Percentiles rank a stretch among this genome's conserved stretches.
Conservation (phyloP, 1,140 invertebrate genomes). For the Plutomurus gul region DNA sequence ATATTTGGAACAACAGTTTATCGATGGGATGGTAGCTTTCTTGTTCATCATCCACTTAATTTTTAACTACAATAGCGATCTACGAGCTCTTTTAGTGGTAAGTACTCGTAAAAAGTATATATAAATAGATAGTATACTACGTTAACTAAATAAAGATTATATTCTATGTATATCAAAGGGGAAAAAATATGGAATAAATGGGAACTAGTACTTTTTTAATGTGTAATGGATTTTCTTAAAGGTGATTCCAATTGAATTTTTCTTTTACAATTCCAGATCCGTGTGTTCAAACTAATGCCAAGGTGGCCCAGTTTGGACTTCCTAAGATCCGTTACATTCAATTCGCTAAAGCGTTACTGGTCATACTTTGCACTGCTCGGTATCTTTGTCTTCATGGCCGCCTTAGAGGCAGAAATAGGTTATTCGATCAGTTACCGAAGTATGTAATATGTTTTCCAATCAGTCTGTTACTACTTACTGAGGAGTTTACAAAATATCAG, state of each 20-base stretch:
- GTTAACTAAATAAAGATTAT: too few species aligned
- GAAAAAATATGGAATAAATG: not conserved
- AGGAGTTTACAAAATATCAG: too few species aligned
- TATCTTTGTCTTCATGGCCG: not conserved
- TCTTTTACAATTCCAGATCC: not conserved
- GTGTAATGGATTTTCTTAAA: not conserved
- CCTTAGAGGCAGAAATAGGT: too few species aligned
- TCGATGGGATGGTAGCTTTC: not conserved
- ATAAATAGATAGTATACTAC: too few species aligned
- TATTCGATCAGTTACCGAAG: too few species aligned
- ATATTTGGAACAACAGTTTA: not conserved
- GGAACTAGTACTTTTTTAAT: not conserved
- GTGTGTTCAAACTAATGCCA: not conserved
- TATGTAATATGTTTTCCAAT: too few species aligned
- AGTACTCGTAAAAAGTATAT: too few species aligned
- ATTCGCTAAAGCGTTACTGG: not conserved
- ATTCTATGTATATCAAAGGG: not conserved
- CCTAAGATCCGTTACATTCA: not conserved
- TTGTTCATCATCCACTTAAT: not conserved
- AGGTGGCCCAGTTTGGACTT: slow-evolving; percentile 1
- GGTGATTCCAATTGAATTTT: not conserved
- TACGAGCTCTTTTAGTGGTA: not conserved
- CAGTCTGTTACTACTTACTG: too few species aligned
- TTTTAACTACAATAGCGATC: not conserved
- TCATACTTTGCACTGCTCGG: not conserved